Conservation (phyloP, 2,113 vertebrate species). For the Crotalus horridus region DNA sequence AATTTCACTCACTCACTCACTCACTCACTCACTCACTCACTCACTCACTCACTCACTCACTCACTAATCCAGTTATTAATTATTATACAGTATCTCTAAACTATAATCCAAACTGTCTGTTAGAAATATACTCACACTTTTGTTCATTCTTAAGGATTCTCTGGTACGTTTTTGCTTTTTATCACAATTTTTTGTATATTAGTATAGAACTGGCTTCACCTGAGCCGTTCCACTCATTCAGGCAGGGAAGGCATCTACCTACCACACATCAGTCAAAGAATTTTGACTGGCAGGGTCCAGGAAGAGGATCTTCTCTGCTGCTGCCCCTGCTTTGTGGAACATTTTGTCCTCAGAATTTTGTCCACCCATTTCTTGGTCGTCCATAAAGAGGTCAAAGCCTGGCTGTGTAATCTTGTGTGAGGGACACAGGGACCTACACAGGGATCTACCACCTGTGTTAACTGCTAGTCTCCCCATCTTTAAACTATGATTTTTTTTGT, state of each 20-base stretch:
- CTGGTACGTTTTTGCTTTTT: neutral
- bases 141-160: neutral
- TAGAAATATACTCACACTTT: neutral
- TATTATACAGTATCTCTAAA: constrained; percentile 27
- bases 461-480: neutral
- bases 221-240: neutral
- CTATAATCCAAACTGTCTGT: neutral
- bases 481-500: neutral
- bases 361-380: neutral
- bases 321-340: neutral
- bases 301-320: neutral
- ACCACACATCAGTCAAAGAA: neutral
- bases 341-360: neutral
- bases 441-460: neutral
- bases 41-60: neutral
- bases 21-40: neutral
- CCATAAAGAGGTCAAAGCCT: neutral
- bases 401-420: neutral
- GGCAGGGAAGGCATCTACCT: neutral
- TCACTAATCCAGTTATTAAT: neutral
- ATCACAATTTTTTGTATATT: neutral
- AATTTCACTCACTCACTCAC: constrained; percentile 44
- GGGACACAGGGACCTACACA: neutral
- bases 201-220: neutral
- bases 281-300: neutral